Conservation (phyloP, 2,888 invertebrate species). For the Quadroppia sp. region DNA sequence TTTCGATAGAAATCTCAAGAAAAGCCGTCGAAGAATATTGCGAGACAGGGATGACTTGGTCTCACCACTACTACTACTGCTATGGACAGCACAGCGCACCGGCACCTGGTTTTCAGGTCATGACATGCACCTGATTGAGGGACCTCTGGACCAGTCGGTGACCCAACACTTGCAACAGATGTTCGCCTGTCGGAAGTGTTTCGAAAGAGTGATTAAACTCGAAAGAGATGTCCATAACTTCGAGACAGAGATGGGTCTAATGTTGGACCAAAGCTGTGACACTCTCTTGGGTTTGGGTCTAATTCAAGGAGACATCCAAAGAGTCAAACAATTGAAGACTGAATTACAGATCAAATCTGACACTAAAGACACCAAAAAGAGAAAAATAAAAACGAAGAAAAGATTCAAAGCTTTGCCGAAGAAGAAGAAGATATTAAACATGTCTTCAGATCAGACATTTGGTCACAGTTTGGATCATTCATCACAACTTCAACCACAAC, state of each 20-base stretch:
- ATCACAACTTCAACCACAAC: conserved; percentile 27
- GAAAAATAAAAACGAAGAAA: conserved; percentile 22
- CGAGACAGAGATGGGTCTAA: not conserved
- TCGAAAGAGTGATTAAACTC: conserved; percentile 27
- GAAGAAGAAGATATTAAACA: conserved; percentile 13
- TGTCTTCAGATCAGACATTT: not conserved
- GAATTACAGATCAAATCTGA: not conserved
- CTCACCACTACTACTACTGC: not conserved
- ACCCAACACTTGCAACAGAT: conserved; percentile 22
- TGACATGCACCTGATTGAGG: not conserved
- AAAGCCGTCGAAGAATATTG: conserved; percentile 29
- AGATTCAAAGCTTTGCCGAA: conserved; percentile 12
- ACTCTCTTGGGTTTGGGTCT: conserved; percentile 5
- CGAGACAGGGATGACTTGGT: conserved; percentile 32
- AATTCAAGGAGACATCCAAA: conserved; percentile 3
- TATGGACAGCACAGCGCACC: not conserved
- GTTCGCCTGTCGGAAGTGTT: conserved; percentile 30
- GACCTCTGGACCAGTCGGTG: not conserved
- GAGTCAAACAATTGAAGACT: conserved; percentile 12
- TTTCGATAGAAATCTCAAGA: conserved; percentile 26
- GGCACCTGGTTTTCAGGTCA: conserved; percentile 16
- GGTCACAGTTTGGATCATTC: no score
- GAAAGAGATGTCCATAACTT: conserved; percentile 26
- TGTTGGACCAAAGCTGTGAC: conserved; percentile 27
- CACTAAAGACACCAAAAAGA: not conserved